Evolutionary conservation across 2,888 invertebrate genomes (phyloP).

Genomic region (Lepetodrilus schrolli): DNA sequence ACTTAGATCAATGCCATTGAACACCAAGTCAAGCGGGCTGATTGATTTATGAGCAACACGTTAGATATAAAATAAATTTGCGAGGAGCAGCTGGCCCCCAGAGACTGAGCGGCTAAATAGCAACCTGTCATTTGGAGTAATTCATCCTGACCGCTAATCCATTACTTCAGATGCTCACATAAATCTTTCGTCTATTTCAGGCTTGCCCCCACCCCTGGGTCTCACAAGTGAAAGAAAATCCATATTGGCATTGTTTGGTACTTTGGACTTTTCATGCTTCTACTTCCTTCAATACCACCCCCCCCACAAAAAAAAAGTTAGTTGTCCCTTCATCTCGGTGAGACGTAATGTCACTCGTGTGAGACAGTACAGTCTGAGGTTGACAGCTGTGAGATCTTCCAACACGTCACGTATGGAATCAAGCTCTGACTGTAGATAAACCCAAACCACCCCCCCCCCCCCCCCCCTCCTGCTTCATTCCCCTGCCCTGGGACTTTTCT

Average conservation of each 20-base stretch:
- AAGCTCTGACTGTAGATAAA: constrained; percentile 38
- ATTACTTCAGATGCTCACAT: constrained; percentile 48
- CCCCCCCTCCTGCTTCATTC: no score
- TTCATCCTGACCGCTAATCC: constrained; percentile 51
- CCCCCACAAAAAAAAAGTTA: constrained; percentile 26
- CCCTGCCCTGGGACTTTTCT: constrained; percentile 36
- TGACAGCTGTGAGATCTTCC: constrained; percentile 38
- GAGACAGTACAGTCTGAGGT: constrained; percentile 34
- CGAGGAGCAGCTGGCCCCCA: constrained; percentile 42
- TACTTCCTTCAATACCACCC: no score
- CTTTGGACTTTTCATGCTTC: constrained; percentile 4
- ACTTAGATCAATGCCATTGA: constrained; percentile 40
- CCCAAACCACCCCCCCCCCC: constrained; percentile 5
- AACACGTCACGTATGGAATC: constrained; percentile 40
- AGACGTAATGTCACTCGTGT: constrained; percentile 33
- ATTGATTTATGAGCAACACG: constrained; percentile 45
- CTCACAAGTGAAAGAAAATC: constrained; percentile 31
- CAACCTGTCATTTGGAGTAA: constrained; percentile 48
- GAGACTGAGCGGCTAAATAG: constrained; percentile 46
- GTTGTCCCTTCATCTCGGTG: constrained; percentile 34
- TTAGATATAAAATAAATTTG: constrained; percentile 49
- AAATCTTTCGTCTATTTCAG: constrained; percentile 43
- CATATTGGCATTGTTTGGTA: constrained; percentile 35
- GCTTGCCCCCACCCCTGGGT: constrained; percentile 37
- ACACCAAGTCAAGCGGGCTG: constrained; percentile 33